Percentiles rank a stretch among this genome's conserved stretches.
These are phyloP conservation scores for Ceratina calcarata DNA, from an alignment of 1,140 invertebrate genomes.

Conservation along the genomic window DNA sequence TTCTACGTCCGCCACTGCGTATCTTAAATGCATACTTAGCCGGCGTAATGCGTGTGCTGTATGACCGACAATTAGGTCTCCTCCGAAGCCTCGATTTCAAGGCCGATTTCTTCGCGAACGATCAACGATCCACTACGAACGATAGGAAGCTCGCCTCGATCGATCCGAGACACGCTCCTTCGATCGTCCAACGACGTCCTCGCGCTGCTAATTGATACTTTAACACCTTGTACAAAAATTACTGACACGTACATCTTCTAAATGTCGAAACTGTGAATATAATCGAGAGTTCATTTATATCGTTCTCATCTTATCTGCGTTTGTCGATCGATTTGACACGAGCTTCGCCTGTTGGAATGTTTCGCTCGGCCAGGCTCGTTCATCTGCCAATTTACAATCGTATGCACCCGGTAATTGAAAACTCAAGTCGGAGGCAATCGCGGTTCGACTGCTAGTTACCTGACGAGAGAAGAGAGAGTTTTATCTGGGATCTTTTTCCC, in stretches of 20 bases:
- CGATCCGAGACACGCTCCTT: neutral
- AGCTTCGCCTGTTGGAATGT: neutral
- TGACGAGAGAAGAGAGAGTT: neutral
- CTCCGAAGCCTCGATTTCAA: slow-evolving; percentile 34
- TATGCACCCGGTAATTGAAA: neutral
- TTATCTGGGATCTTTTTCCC: slow-evolving; percentile 67
- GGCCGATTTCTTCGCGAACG: slow-evolving; percentile 16
- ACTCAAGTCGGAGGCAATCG: neutral
- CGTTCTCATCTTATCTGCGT: too few species aligned
- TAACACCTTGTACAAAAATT: too few species aligned
- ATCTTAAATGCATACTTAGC: slow-evolving; percentile 57
- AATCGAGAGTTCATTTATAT: too few species aligned
- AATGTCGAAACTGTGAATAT: too few species aligned
- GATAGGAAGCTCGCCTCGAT: neutral
- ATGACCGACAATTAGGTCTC: slow-evolving; percentile 59
- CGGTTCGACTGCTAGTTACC: slow-evolving; percentile 8
- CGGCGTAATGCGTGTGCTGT: slow-evolving; percentile 55
- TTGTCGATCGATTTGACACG: too few species aligned
- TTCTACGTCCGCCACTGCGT: slow-evolving; percentile 51
- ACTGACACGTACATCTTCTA: too few species aligned
- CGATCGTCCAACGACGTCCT: neutral
- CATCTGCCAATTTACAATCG: neutral
- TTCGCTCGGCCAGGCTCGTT: neutral
- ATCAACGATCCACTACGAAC: neutral
- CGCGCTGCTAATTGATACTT: too few species aligned